Evolutionary conservation across 2,888 invertebrate species (phyloP), one percentile per base, ranked within the genome.

Genomic region (Ophonus ardosiacus): DNA sequence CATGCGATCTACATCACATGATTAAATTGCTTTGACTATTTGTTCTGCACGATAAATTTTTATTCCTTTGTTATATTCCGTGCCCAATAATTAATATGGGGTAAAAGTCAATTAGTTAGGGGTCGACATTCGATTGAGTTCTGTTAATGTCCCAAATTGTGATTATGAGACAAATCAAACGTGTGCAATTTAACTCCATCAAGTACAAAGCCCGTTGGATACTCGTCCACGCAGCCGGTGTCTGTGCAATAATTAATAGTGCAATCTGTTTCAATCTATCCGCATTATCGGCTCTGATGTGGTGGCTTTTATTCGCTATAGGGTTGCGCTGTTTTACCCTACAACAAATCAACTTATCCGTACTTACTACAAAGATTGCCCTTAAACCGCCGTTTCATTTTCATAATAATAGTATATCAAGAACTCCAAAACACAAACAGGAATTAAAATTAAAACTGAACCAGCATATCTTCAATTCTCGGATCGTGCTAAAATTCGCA

Each of bases 71-170:
- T 74, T 71, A n/a, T n/a, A 17, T 10, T 43, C 24, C 68, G 71
- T 18, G 13, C 40, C 15, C 40, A 78, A 84, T 84, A 84, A 84
- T 84, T 78, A 84, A 84, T 84, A 65, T 18, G 40, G 57, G 84
- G 78, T 65, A 84, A 78, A 84, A 78, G 78, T 74, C 61, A 78
- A 84, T 84, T 84, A 84, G 78, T 84, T 84, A 84, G 61, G 61
- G 21, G 51, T 43, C 56, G 63, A 15, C n/a, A 24, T 74, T 61
- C 76, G 83, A 83, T 83, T 59, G 43, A 71, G 74, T 76, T 78
- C 68, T 80, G 80, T 80, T 78, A 78, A 78, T 78, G 78, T 56
- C 78, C 56, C 57, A 78, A 78, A 57, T 78, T 57, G 78, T 57
- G 57, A 78, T 78, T 78, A 57, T 57, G 56, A 31, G 78, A 56